Base-by-base conservation (phyloP, 2,113 vertebrate genomes). In the Tragelaphus scriptus region DNA sequence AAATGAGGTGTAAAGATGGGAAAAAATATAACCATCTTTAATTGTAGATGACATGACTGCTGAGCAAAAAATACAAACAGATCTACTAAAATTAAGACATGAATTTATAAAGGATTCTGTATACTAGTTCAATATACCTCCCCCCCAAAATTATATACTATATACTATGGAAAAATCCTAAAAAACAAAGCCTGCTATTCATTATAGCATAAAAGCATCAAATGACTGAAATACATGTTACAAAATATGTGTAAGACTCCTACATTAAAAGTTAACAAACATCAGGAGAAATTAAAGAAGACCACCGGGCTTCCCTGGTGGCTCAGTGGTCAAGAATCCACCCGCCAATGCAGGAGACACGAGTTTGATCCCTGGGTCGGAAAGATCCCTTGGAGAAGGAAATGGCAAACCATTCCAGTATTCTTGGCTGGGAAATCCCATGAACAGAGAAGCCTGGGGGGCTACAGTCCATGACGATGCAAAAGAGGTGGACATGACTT, bases 21-120 rank as follows among this genome's bases (percentile, higher is more conserved):
- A 82, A 90, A 84, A 96, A 82, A 89, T 53, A 92, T 71, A 95
- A 85, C 23, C 12, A 93, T 58, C 47, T 96, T 96, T 96, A 87
- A 36, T 86, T 90, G 51, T 21, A 94, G 30, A 90, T 36, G 49
- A 68, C 30, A 61, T 87, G 85, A 85, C 23, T 61, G 75, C 56
- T 61, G 2, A 88, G 40, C 30, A 95, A 55, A 94, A 81, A 98
- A 75, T 85, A 26, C 53, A 93, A 94, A 93, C 11, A 51, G 51
- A 49, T 82, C 79, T 91, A 96, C 5, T 53, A 81, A 71, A 75
- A 85, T 84, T 86, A 58, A 90, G 90, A 85, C 53, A 81, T 61
- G 44, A 88, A 92, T 49, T 89, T 90, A 91, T n/a, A 82, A 93
- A 61, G 44, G 61, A 79, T 89, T 91, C 56, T 61, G n/a, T 32